Percentiles rank a stretch among this genome's conserved stretches.
phyloP scores from a whole-genome alignment of 2,797 vertebrate genomes.

The Petrocephalus schoutedeni region DNA sequence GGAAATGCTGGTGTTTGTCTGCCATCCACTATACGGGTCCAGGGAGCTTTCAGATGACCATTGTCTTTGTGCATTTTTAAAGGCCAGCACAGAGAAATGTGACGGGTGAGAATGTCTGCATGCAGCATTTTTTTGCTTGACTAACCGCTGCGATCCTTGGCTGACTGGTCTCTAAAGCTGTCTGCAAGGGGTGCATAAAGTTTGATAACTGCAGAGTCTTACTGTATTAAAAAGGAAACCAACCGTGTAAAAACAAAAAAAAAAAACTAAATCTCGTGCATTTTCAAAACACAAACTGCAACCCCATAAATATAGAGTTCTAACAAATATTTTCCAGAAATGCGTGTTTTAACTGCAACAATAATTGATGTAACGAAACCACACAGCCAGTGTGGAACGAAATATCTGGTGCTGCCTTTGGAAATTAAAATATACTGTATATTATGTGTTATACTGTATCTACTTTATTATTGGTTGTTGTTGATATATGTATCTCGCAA shows the following conservation, averaged over 20 bases:
- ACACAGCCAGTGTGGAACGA: background rate
- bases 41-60: background rate
- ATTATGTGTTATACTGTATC: background rate
- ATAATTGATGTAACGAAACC: background rate
- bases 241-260: background rate
- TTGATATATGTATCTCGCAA: background rate
- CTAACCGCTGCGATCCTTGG: slow-evolving; percentile 5
- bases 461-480: background rate
- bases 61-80: slow-evolving; percentile 14
- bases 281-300: background rate
- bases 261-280: background rate
- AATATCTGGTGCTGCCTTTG: background rate
- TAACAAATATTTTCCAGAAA: background rate
- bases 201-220: background rate
- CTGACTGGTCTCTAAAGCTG: background rate
- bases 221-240: background rate
- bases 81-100: background rate
- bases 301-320: background rate
- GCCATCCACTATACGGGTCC: background rate
- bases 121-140: slow-evolving; percentile 11
- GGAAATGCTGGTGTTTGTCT: background rate
- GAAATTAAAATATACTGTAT: background rate
- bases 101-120: background rate
- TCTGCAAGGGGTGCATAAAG: background rate
- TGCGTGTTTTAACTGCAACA: background rate